Conservation (phyloP, 2,888 invertebrate genomes). For the Philereme vetulata region DNA sequence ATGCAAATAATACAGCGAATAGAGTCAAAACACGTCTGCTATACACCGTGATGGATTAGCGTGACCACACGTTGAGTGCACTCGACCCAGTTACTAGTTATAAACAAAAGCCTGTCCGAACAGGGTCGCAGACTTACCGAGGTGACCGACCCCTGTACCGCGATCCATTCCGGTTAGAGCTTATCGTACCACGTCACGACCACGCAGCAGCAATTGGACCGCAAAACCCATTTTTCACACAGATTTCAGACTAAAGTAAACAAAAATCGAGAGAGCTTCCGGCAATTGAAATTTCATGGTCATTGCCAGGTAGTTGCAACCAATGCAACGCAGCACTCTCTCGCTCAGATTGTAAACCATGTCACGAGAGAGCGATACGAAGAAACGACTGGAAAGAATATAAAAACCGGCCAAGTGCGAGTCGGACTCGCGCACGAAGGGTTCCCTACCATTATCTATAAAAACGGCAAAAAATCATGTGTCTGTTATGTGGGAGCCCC, state of each 20-base stretch:
- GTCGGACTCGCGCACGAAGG: too few species aligned
- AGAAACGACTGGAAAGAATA: not conserved
- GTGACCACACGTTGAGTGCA: slow-evolving; percentile 36
- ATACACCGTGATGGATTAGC: not conserved
- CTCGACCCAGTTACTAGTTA: slow-evolving; percentile 58
- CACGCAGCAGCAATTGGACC: slow-evolving; percentile 57
- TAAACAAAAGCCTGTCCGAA: slow-evolving; percentile 62
- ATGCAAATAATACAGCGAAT: not conserved
- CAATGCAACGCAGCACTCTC: slow-evolving; percentile 12
- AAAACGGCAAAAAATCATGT: too few species aligned
- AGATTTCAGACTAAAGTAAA: slow-evolving; percentile 37
- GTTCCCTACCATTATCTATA: too few species aligned
- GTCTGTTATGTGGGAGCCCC: too few species aligned
- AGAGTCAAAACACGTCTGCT: slow-evolving; percentile 21
- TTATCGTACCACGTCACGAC: slow-evolving; percentile 52
- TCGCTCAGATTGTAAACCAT: slow-evolving; percentile 18
- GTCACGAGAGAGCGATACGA: slow-evolving; percentile 16
- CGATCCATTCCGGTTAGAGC: slow-evolving; percentile 68
- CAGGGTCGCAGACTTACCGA: slow-evolving; percentile 71
- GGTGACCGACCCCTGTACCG: slow-evolving; percentile 74
- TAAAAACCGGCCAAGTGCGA: too few species aligned
- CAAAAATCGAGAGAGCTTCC: slow-evolving; percentile 17
- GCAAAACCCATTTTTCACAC: slow-evolving; percentile 58
- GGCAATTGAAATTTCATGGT: slow-evolving; percentile 20
- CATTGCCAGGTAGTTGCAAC: slow-evolving; percentile 22